These are phyloP conservation scores for Sarcophaga caerulescens DNA, from an alignment of 2,888 invertebrate species.

Conservation along the genomic window DNA sequence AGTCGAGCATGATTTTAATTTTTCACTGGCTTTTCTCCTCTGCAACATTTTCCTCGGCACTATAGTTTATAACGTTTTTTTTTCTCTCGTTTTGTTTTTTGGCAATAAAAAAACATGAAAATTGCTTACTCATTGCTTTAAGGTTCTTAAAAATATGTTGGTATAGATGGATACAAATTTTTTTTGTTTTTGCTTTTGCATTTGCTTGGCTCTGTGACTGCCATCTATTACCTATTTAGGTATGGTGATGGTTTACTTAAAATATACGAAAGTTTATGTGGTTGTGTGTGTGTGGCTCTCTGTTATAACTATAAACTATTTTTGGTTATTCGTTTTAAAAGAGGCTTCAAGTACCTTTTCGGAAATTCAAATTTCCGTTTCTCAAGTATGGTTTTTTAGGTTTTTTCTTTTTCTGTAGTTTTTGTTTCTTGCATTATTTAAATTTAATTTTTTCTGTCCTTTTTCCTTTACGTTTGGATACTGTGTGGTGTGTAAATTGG, in stretches of 20 bases:
- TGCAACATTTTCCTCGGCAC: conserved; percentile 61
- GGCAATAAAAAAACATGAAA: conserved; percentile 57
- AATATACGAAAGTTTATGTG: not conserved
- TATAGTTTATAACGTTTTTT: conserved; percentile 23
- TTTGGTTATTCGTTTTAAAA: conserved; percentile 47
- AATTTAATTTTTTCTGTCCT: conserved; percentile 70
- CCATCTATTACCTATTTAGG: conserved; percentile 57
- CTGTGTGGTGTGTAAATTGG: not conserved
- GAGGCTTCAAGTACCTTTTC: conserved; percentile 77
- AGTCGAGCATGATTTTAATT: conserved; percentile 56
- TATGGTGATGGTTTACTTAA: not conserved
- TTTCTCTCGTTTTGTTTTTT: conserved; percentile 41
- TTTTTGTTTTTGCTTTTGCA: conserved; percentile 11
- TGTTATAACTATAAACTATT: conserved; percentile 62
- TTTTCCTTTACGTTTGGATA: not conserved
- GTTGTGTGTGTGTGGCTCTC: conserved; percentile 1
- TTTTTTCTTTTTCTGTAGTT: too few relatives aligned
- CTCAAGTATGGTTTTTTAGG: conserved; percentile 75
- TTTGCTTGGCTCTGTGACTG: conserved; percentile 3
- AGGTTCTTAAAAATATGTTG: conserved; percentile 29
- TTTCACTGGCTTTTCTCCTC: conserved; percentile 5
- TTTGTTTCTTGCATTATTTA: conserved; percentile 72
- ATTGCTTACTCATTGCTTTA: conserved; percentile 66
- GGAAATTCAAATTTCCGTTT: conserved; percentile 80
- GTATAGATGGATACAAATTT: not conserved